Base-by-base conservation (phyloP, 2,113 vertebrate genomes). In the Gnathonemus echidnorhynchus region DNA sequence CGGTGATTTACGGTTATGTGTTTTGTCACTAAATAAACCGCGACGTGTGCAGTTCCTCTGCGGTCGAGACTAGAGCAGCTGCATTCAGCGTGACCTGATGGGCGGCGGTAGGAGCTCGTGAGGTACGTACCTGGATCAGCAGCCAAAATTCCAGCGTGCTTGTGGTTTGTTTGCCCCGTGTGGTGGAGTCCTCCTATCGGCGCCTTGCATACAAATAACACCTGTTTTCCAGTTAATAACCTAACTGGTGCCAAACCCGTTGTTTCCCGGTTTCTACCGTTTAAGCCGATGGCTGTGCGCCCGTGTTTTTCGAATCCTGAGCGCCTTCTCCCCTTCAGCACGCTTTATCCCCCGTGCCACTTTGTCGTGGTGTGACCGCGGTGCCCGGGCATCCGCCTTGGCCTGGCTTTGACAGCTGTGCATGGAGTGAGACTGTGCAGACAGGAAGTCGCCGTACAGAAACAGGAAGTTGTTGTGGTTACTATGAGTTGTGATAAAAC, bases 391-490 rank as follows among this genome's bases (percentile, higher is more conserved):
- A 77, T 90, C 74, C 48, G 74, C 74, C 42, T 50, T 9, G 50
- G 17, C 13, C 11, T 1, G 15, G 35, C 35, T 80, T 39, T 19
- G 15, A 80, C 74, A 42, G 35, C 70, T 39, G 3, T 39, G 70
- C 35, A 7, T 24, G 45, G 83, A 91, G 89, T 92, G 91, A 95
- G 90, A 92, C 90, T 92, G 87, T 15, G 9, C 87, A 88, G 87
- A 24, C 87, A 95, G 95, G 95, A 96, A 96, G 95, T 94, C 52
- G 89, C 52, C 90, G 92, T 90, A 92, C 90, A 91, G 93, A 93
- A 95, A 95, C 91, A 92, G 95, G 95, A 96, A 96, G 96, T 96
- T 95, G 95, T 96, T 96, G 95, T 94, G 93, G 94, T 95, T 93
- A 92, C 93, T 93, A 93, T 94, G 93, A 92, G 92, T 94, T 94